These are phyloP conservation scores for Cheilosia impressa DNA, from an alignment of 2,888 invertebrate genomes.

Conservation along the genomic window DNA sequence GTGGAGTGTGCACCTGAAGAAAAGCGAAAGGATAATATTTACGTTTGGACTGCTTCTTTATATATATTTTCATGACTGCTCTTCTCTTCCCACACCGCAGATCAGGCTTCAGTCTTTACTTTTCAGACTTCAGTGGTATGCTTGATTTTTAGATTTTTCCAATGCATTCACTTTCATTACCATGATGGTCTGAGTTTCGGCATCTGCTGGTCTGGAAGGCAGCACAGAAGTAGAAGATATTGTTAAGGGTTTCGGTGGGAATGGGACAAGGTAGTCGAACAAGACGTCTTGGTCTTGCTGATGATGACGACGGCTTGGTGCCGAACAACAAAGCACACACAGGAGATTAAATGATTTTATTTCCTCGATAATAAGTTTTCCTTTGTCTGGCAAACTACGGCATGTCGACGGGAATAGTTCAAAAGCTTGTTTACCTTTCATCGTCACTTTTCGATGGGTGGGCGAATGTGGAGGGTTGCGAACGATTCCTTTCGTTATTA, in stretches of 20 bases:
- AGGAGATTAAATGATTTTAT: slow-evolving; percentile 72
- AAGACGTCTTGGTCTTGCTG: slow-evolving; percentile 30
- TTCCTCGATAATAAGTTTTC: slow-evolving; percentile 70
- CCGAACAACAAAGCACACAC: slow-evolving; percentile 39
- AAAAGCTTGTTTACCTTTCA: slow-evolving; percentile 71
- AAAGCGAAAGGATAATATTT: slow-evolving; percentile 69
- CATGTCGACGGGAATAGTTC: slow-evolving; percentile 52
- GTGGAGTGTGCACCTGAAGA: slow-evolving; percentile 36
- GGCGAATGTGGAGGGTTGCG: not conserved
- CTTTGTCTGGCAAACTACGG: slow-evolving; percentile 59
- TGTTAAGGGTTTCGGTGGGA: slow-evolving; percentile 16
- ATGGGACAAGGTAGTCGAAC: slow-evolving; percentile 7
- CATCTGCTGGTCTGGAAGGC: slow-evolving; percentile 40
- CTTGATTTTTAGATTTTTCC: slow-evolving; percentile 47
- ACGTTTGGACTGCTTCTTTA: slow-evolving; percentile 42
- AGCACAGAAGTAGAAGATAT: slow-evolving; percentile 15
- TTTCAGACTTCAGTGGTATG: not conserved
- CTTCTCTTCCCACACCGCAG: not conserved
- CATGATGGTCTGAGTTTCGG: slow-evolving; percentile 23
- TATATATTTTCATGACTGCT: no score
- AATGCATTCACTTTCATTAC: slow-evolving; percentile 69
- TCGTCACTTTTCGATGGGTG: slow-evolving; percentile 35
- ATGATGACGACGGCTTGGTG: slow-evolving; percentile 25
- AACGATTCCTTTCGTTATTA: slow-evolving; percentile 49
- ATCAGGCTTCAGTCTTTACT: not conserved